Evolutionary conservation across 2,797 vertebrate genomes (phyloP), one percentile per base, ranked within the genome.

Genomic region (Silurus aristotelis): DNA sequence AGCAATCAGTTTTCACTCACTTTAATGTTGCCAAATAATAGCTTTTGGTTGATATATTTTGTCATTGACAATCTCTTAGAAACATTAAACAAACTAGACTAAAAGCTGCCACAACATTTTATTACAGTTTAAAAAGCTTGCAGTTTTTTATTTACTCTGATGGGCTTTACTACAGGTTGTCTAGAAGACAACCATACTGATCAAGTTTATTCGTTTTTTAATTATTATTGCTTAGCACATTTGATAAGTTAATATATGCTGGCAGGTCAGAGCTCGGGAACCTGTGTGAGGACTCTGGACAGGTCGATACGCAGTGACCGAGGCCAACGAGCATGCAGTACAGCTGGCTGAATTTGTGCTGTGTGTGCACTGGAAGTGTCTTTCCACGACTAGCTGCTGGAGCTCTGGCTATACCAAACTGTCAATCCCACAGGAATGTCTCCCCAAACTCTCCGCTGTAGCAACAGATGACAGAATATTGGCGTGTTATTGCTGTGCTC

Each of bases 381-480:
- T 79, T 91, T 89, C 89, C 86, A 88, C 88, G 84, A 85, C 87
- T 86, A 85, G 89, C 88, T 79, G 85, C 86, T 82, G 87, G 90
- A 86, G 87, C 88, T 91, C 77, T 88, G 86, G 83, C 91, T 89
- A 87, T 87, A 88, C 89, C 80, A 87, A 89, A 90, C 88, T 89
- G 90, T 92, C 88, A 89, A 84, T 90, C 80, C 87, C 90, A 90
- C 88, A 90, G 91, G 89, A 89, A 85, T 80, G 87, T 92, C 91
- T 90, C 90, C 89, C 88, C 83, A 88, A 88, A 88, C 89, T 89
- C 88, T 90, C 85, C 71, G 83, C 81, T 86, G 83, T 84, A 83
- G 88, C 83, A 87, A 86, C 89, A 72, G 84, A 90, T 90, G 92
- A 92, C 88, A 92, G 90, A 91, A 92, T 90, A 88, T 84, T 87